Evolutionary conservation across 1,140 invertebrate genomes (phyloP), one percentile per base, ranked within the genome.

Genomic region (Ectropis grisescens): DNA sequence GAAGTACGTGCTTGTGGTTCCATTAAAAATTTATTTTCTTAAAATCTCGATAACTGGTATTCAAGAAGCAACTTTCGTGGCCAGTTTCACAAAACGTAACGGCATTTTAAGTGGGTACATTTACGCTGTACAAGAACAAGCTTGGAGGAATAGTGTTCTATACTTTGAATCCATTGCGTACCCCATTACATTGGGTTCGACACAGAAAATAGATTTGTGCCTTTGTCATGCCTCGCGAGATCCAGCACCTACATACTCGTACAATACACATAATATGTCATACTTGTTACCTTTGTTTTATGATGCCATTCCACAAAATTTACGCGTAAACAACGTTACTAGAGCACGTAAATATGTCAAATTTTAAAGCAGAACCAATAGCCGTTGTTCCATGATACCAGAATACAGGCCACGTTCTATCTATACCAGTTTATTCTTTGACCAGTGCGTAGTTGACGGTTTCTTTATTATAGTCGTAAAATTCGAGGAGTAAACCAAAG

Each of bases 391-490:
- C 51, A 41, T 47, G 41, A 50, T 61, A 55, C 52, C 47, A 67
- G 55, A 58, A 69, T 64, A 53, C 60, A 58, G 56, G 48, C 55
- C 67, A 57, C 51, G 53, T 54, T 55, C 49, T 52, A 37, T 54
- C 16, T 19, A 19, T 19, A 10, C 24, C 2, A 26, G 24, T 72
- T 70, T 72, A 71, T 68, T 69, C 66, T 53, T 28, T 41, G 58
- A 58, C 61, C 48, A 55, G 61, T 65, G 57, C 49, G 52, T 49
- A 38, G 67, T 71, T 66, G 69, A 74, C 74, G 58, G 65, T 65
- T 70, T 65, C 75, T 79, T 80, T 80, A 80, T 76, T 76, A 79
- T 58, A 54, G 67, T 65, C 61, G 75, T 80, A 74, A 79, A 79
- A 57, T 50, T 56, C 43, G 36, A 55, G 53, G 54, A 58, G 55